Percentiles rank a stretch among this genome's conserved stretches.
Conservation (phyloP, 1,140 invertebrate species). For the Achatina immaculata region DNA sequence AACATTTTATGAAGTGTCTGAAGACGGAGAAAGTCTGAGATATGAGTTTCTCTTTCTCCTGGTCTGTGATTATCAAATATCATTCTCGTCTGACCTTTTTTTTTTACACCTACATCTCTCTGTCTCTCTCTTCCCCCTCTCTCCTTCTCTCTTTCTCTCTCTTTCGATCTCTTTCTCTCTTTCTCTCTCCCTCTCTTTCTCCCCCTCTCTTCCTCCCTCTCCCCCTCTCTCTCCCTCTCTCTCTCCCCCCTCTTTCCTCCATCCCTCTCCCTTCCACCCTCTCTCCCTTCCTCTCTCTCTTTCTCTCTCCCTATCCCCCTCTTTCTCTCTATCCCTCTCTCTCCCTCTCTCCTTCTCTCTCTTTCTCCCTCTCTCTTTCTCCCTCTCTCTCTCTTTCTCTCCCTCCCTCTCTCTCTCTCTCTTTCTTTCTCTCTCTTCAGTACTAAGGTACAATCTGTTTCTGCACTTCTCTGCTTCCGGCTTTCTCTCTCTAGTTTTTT, state of each 20-base stretch:
- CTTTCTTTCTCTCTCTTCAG: neutral
- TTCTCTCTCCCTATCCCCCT: neutral
- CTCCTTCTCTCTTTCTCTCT: neutral
- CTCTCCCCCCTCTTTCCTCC: neutral
- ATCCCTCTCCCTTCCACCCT: neutral
- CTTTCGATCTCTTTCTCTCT: neutral
- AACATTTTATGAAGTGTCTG: no score
- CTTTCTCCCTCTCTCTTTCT: neutral
- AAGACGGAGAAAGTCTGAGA: no score
- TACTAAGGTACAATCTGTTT: neutral
- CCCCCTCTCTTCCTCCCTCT: neutral
- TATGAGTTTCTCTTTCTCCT: no score
- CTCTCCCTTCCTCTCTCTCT: neutral
- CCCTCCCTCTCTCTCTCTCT: constrained; percentile 3
- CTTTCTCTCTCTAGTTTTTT: neutral
- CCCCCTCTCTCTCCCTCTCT: constrained; percentile 1
- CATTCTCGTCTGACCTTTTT: no score
- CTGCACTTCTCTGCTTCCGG: neutral
- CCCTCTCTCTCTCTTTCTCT: constrained; percentile 8
- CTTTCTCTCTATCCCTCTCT: neutral
- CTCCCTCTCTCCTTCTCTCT: neutral
- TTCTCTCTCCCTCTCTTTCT: neutral
- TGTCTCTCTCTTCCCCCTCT: no score
- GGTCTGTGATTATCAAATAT: no score
- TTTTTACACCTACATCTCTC: no score